Evolutionary conservation across 2,113 vertebrate genomes (phyloP).

Genomic region (Seriola dumerili): DNA sequence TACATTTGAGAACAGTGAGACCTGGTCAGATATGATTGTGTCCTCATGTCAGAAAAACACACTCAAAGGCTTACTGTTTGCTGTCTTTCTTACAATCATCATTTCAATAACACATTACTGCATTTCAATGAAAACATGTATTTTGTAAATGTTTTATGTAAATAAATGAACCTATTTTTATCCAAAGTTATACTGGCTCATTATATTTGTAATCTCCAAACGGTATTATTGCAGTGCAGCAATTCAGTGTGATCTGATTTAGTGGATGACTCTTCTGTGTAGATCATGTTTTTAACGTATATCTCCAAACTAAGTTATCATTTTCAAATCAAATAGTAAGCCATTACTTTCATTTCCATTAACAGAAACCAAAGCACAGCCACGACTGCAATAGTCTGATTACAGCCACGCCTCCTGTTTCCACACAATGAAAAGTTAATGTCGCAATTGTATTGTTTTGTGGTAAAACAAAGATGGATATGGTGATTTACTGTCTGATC

Average conservation of each 20-base stretch:
- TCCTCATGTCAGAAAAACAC: slow-evolving; percentile 22
- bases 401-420: too few relatives aligned
- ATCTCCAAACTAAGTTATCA: too few relatives aligned
- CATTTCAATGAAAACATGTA: slow-evolving; percentile 49
- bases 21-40: slow-evolving; percentile 17
- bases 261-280: too few relatives aligned
- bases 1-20: slow-evolving; percentile 62
- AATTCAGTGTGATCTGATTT: too few relatives aligned
- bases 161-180: slow-evolving; percentile 84
- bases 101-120: slow-evolving; percentile 44
- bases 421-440: too few relatives aligned
- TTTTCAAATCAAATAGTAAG: too few relatives aligned
- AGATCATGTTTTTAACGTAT: too few relatives aligned
- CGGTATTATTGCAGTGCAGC: neutral
- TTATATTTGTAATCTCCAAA: neutral
- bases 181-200: slow-evolving; percentile 15
- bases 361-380: too few relatives aligned
- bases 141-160: slow-evolving; percentile 78
- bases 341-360: too few relatives aligned
- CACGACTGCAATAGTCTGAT: too few relatives aligned
- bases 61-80: slow-evolving; percentile 33
- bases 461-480: neutral
- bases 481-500: neutral
- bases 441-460: too few relatives aligned
- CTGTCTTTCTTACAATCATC: slow-evolving; percentile 48